These are phyloP conservation scores for Heteromyza rotundicornis DNA, from an alignment of 2,888 invertebrate genomes.

Conservation along the genomic window DNA sequence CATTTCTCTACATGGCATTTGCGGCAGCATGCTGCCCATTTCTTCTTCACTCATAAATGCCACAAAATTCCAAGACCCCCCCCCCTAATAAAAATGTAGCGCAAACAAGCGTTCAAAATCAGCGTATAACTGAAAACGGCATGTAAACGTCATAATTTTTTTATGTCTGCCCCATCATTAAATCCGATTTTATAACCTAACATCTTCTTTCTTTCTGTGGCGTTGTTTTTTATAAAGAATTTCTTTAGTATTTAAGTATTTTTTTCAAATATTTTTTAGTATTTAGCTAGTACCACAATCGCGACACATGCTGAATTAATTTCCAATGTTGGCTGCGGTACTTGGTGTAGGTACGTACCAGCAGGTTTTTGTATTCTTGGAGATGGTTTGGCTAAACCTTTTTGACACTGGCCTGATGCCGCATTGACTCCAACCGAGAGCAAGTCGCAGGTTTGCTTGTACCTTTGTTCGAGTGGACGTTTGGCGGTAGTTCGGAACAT, in stretches of 20 bases:
- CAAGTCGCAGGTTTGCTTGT: neutral
- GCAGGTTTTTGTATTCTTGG: too few relatives aligned
- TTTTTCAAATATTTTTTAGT: too few relatives aligned
- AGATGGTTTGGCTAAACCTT: too few relatives aligned
- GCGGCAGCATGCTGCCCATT: neutral
- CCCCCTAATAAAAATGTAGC: too few relatives aligned
- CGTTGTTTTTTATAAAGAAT: too few relatives aligned
- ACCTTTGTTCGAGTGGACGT: too few relatives aligned
- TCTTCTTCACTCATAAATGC: neutral
- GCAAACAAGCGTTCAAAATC: neutral
- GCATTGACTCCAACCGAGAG: neutral
- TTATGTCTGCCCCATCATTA: neutral
- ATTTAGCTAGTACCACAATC: neutral
- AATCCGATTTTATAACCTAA: neutral
- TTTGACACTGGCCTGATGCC: neutral
- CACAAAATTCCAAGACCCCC: neutral
- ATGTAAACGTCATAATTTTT: conserved; percentile 4
- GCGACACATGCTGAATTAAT: neutral
- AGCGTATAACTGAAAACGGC: neutral
- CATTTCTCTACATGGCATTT: too few relatives aligned
- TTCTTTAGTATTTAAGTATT: too few relatives aligned
- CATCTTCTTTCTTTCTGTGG: neutral
- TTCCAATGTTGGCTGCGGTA: neutral
- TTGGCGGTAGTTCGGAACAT: conserved; percentile 1
- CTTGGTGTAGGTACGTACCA: too few relatives aligned